Conservation (phyloP, 2,888 invertebrate genomes). For the Stenoptilia bipunctidactyla region DNA sequence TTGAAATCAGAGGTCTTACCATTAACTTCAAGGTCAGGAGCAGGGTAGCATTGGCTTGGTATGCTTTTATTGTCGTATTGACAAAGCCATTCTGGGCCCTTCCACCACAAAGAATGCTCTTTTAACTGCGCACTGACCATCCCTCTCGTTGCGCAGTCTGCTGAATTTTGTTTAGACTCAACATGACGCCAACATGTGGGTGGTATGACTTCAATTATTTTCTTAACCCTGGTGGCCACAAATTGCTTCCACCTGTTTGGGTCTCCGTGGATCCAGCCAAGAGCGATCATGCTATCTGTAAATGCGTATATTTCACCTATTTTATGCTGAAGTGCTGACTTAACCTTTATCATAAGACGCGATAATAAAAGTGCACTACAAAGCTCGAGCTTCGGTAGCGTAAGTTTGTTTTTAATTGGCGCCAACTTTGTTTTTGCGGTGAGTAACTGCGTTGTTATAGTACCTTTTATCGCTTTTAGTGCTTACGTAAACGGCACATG, state of each 20-base stretch:
- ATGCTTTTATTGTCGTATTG: neutral
- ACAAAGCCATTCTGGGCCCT: neutral
- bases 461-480: neutral
- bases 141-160: constrained; percentile 12
- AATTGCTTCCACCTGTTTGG: constrained; percentile 6
- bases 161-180: constrained; percentile 13
- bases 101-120: neutral
- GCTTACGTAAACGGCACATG: constrained; percentile 5
- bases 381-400: constrained; percentile 1
- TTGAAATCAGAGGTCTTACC: neutral
- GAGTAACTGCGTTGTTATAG: neutral
- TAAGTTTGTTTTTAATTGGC: neutral
- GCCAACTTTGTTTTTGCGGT: constrained; percentile 1
- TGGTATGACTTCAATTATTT: constrained; percentile 10
- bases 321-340: neutral
- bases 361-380: constrained; percentile 1
- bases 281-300: constrained; percentile 10
- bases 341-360: neutral
- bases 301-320: constrained; percentile 7
- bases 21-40: neutral
- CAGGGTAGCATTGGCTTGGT: neutral
- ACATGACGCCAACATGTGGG: constrained; percentile 13
- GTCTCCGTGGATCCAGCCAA: constrained; percentile 13
- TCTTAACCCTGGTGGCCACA: constrained; percentile 8
- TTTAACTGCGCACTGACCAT: neutral